Percentiles rank a stretch among this genome's conserved stretches.
Evolutionary conservation across 1,140 invertebrate species (phyloP).

Genomic region (Leptinotarsa defecta): DNA sequence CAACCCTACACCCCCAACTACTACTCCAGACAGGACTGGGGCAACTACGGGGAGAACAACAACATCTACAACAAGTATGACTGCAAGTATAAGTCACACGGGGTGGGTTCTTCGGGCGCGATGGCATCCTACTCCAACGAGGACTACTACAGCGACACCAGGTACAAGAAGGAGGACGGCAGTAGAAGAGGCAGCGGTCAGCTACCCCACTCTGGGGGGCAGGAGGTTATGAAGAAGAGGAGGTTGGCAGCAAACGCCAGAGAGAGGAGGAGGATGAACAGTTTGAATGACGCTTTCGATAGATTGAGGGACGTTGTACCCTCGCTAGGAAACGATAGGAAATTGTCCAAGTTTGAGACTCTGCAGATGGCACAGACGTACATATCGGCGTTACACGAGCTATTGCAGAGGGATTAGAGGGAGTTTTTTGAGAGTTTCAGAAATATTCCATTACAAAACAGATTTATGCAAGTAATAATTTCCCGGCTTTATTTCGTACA

Average conservation of each 20-base stretch:
- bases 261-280: constrained; percentile 81
- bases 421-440: background rate
- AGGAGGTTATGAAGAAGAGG: constrained; percentile 62
- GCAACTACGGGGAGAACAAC: constrained; percentile 49
- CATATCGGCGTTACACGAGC: constrained; percentile 73
- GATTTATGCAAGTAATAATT: too few species aligned
- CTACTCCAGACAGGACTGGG: constrained; percentile 35
- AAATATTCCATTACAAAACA: background rate
- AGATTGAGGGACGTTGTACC: constrained; percentile 78
- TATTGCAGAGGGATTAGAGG: constrained; percentile 50
- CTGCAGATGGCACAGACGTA: constrained; percentile 89
- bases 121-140: constrained; percentile 36
- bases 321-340: constrained; percentile 73
- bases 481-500: too few species aligned
- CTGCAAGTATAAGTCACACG: constrained; percentile 39
- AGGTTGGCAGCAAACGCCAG: constrained; percentile 76
- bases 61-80: constrained; percentile 51
- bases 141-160: constrained; percentile 47
- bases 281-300: constrained; percentile 82
- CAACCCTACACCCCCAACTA: constrained; percentile 52
- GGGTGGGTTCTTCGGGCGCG: constrained; percentile 20
- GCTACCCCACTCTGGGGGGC: constrained; percentile 36
- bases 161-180: constrained; percentile 33
- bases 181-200: constrained; percentile 39
- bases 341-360: constrained; percentile 86